These are phyloP conservation scores for Alcedo atthis DNA, from an alignment of 2,797 vertebrate species.

Conservation along the genomic window DNA sequence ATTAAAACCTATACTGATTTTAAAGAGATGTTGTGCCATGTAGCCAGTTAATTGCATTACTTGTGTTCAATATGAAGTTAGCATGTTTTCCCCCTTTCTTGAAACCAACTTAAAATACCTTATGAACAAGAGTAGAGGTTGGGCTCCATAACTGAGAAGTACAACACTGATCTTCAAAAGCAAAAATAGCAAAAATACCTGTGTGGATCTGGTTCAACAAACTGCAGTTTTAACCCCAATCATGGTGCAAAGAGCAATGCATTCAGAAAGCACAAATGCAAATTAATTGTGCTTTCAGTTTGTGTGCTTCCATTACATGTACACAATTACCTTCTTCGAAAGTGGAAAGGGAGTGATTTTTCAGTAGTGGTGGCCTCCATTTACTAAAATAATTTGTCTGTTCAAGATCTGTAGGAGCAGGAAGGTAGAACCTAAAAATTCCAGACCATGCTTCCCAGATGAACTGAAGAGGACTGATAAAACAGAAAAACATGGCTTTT, in stretches of 20 bases:
- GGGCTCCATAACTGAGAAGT: background rate
- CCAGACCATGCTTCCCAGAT: background rate
- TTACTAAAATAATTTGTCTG: background rate
- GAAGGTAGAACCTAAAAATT: slow-evolving; percentile 11
- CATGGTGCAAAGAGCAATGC: background rate
- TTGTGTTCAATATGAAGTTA: background rate
- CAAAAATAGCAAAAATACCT: background rate
- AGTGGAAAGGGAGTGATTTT: background rate
- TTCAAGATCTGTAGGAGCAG: background rate
- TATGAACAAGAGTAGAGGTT: background rate
- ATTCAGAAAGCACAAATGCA: background rate
- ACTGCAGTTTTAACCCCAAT: background rate
- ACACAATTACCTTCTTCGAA: background rate
- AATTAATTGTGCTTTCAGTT: background rate
- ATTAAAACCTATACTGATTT: background rate
- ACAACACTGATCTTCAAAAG: background rate
- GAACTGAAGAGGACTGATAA: background rate
- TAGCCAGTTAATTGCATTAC: background rate
- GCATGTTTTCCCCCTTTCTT: background rate
- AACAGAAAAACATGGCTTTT: background rate
- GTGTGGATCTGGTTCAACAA: background rate
- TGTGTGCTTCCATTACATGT: background rate
- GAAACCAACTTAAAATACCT: background rate
- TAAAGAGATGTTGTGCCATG: background rate
- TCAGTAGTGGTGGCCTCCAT: background rate